Evolutionary conservation across 2,113 vertebrate species (phyloP).

Genomic region (Arvicanthis niloticus): DNA sequence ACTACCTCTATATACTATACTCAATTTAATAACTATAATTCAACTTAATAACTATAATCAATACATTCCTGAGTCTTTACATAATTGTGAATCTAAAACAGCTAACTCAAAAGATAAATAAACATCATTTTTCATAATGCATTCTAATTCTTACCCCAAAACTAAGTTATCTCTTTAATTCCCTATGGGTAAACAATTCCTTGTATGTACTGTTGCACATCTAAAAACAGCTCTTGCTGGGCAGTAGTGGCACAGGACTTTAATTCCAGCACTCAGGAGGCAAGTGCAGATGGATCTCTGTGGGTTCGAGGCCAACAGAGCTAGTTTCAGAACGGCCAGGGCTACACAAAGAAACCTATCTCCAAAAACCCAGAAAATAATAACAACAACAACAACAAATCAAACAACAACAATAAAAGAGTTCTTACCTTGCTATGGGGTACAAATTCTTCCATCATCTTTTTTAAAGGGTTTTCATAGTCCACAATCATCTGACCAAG

Average conservation of each 20-base stretch:
- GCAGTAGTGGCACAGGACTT: background rate
- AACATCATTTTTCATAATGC: background rate
- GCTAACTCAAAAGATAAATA: conserved; percentile 43
- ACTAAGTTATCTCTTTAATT: conserved; percentile 25
- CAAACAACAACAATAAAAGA: background rate
- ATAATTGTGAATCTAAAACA: conserved; percentile 14
- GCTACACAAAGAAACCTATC: background rate
- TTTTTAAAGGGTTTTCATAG: conserved; percentile 98
- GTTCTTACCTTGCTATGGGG: conserved; percentile 96
- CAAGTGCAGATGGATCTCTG: background rate
- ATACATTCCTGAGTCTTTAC: background rate
- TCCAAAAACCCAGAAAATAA: background rate
- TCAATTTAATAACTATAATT: conserved; percentile 10
- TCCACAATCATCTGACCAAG: conserved; percentile 99
- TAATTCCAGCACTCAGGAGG: background rate
- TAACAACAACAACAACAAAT: background rate
- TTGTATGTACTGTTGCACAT: background rate
- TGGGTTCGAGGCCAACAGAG: background rate
- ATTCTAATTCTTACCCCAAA: conserved; percentile 32
- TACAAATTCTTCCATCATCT: conserved; percentile 99
- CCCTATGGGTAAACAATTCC: background rate
- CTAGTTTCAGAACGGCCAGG: background rate
- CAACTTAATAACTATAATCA: conserved; percentile 32
- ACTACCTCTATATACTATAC: background rate
- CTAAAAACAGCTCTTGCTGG: background rate